Evolutionary conservation across 2,113 vertebrate species (phyloP).

Genomic region (Caloenas nicobarica): DNA sequence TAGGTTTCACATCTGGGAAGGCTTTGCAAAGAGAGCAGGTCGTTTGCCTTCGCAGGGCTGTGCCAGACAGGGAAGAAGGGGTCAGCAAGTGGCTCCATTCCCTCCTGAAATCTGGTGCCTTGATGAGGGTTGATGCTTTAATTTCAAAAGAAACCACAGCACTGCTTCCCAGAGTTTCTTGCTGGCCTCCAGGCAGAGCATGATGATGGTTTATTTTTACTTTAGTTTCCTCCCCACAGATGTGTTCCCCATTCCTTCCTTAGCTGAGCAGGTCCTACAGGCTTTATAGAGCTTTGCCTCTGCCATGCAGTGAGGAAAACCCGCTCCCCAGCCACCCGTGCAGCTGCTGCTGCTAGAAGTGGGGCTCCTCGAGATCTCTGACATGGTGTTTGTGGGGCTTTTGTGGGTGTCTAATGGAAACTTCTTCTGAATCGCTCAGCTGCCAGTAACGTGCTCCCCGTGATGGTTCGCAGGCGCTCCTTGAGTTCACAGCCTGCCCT

Average conservation of each 20-base stretch:
- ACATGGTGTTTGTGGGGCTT: neutral
- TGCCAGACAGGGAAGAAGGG: neutral
- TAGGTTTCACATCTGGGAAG: neutral
- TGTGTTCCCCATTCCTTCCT: neutral
- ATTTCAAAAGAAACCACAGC: neutral
- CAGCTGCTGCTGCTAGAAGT: neutral
- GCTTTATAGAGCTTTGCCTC: neutral
- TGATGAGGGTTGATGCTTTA: neutral
- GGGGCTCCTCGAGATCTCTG: neutral
- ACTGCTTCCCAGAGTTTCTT: neutral
- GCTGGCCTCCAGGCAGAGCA: neutral
- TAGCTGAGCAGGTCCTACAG: neutral
- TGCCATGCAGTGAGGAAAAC: neutral
- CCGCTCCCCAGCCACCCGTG: rapidly evolving
- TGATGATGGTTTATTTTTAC: neutral
- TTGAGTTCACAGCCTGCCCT: neutral
- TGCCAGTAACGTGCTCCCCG: rapidly evolving
- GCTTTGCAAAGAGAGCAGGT: neutral
- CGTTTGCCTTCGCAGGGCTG: neutral
- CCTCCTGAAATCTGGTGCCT: neutral
- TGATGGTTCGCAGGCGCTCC: neutral
- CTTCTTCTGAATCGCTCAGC: rapidly evolving
- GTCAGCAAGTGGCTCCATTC: neutral
- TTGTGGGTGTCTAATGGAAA: neutral
- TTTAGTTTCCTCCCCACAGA: neutral